Percentiles rank a stretch among this genome's conserved stretches.
These are phyloP conservation scores for Cremastobaeus sp. DNA, from an alignment of 2,888 invertebrate species.

Conservation along the genomic window DNA sequence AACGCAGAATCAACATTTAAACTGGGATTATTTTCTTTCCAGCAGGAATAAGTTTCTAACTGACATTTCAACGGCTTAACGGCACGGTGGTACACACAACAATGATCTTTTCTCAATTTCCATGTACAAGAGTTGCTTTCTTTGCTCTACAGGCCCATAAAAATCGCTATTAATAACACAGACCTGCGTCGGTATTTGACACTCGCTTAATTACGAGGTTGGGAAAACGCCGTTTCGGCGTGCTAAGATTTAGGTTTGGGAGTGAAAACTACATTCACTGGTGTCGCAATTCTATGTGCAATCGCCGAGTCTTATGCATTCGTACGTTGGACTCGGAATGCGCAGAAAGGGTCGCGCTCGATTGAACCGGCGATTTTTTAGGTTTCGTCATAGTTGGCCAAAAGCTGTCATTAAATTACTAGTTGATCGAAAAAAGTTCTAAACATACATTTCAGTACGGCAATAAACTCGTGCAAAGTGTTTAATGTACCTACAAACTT, in stretches of 20 bases:
- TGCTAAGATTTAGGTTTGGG: slow-evolving; percentile 57
- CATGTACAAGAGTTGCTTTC: slow-evolving; percentile 13
- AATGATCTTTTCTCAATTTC: slow-evolving; percentile 49
- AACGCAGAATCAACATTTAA: neutral
- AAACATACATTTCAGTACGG: no score
- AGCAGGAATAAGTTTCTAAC: slow-evolving; percentile 21
- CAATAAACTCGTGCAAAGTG: no score
- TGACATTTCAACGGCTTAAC: slow-evolving; percentile 23
- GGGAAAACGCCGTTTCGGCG: slow-evolving; percentile 53
- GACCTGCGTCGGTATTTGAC: slow-evolving; percentile 33
- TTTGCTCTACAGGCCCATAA: slow-evolving; percentile 16
- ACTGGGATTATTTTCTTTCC: slow-evolving; percentile 1
- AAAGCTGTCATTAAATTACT: no score
- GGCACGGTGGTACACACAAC: slow-evolving; percentile 10
- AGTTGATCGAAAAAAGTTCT: no score
- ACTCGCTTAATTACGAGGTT: slow-evolving; percentile 56
- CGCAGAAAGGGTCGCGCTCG: no score
- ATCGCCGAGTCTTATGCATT: slow-evolving; percentile 34
- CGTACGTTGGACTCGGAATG: no score
- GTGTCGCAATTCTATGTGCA: slow-evolving; percentile 51
- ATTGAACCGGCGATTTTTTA: no score
- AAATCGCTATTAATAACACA: slow-evolving; percentile 31
- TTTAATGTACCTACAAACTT: no score
- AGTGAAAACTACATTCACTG: slow-evolving; percentile 56
- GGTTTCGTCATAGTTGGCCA: no score